Base-by-base conservation (phyloP, 2,888 invertebrate species). In the Cheiracanthium punctorium region DNA sequence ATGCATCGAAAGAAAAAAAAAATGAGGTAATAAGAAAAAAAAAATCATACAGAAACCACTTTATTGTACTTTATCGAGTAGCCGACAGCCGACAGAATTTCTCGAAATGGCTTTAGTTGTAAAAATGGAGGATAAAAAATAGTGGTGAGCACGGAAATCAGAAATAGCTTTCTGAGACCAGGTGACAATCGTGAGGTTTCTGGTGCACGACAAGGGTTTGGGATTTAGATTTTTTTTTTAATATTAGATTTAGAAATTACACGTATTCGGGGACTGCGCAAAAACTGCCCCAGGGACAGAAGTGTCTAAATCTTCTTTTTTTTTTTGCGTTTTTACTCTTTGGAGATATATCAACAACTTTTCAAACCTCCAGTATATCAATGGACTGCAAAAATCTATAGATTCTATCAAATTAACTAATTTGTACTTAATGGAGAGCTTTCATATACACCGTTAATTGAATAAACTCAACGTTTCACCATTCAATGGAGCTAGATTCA, bases 1-100 rank as follows among this genome's bases (percentile, higher is more conserved):
- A 4, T 37, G 58, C 2, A 58, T 58, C 20, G 30, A 67, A 30
- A 67, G 10, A 29, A 67, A 30, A 30, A 67, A 67, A 12, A 20
- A 28, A 64, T 73, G 48, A 84, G 48, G 58, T 14, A 41, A 71
- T n/a, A 72, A 64, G 32, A 73, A 32, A 20, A 41, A 80, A 43
- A 29, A 41, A 52, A 80, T 33, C 69, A 79, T 41, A 84, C n/a
- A 28, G 24, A 29, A 32, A 29, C 32, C 52, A 32, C 72, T 82
- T n/a, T 82, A 77, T 77, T 67, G 73, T 72, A 73, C 32, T 79
- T 79, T 74, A 73, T 52, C 69, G 20, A 69, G 48, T 74, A 20
- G 69, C 77, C 79, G 69, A 72, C 29, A 52, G 84, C 79, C 48
- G 79, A 70, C 58, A 33, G 69, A 69, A 84, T 69, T 82, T 74